Evolutionary conservation across 2,113 vertebrate genomes (phyloP).

Genomic region (Podocnemis expansa): DNA sequence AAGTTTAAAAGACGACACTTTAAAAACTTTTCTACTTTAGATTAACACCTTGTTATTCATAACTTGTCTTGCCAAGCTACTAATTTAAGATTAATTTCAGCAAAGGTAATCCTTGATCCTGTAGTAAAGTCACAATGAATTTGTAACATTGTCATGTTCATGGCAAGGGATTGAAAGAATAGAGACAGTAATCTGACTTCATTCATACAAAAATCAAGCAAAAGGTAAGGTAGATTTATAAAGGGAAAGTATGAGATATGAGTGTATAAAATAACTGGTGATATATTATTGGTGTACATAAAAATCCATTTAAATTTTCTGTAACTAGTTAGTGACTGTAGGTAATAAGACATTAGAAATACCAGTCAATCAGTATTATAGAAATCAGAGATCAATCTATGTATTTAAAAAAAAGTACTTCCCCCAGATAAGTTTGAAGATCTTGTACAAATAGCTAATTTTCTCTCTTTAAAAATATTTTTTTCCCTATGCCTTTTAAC

Average conservation of each 20-base stretch:
- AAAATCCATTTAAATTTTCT: background rate
- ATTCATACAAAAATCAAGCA: background rate
- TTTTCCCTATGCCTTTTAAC: background rate
- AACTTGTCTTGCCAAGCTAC: background rate
- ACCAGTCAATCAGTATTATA: background rate
- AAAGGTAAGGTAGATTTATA: background rate
- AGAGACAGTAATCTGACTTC: background rate
- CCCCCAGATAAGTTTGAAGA: background rate
- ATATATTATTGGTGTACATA: background rate
- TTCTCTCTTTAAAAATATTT: background rate
- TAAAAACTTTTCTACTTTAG: background rate
- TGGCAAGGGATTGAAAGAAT: background rate
- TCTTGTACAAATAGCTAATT: background rate
- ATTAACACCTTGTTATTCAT: background rate
- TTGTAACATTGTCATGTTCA: background rate
- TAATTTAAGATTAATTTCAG: background rate
- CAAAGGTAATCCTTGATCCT: background rate
- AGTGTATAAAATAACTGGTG: background rate
- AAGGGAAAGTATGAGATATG: background rate
- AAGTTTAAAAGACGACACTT: background rate
- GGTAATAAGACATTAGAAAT: background rate
- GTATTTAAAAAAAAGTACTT: background rate
- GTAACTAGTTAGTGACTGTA: background rate
- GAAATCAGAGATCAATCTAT: background rate
- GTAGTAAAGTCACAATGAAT: background rate